A percentile compares a stretch with the other conserved stretches of the same genome.
These are phyloP conservation scores for Akabosia matsudoensis DNA, from an alignment of 1,140 invertebrate species.

Conservation along the genomic window DNA sequence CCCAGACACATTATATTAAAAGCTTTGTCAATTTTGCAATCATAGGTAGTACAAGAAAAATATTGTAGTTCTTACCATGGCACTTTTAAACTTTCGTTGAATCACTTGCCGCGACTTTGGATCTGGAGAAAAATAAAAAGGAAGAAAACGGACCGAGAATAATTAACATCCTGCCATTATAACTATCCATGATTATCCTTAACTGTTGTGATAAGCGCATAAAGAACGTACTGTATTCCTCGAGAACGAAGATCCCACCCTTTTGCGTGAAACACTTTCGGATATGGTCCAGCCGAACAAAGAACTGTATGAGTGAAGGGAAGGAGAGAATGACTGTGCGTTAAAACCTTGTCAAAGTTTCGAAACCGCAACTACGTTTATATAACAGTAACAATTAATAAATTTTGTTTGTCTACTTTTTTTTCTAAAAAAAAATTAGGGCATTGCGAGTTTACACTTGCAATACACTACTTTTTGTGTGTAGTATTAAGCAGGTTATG, in stretches of 20 bases:
- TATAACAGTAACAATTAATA: too few relatives aligned
- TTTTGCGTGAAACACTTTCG: slow-evolving; percentile 99
- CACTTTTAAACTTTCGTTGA: slow-evolving; percentile 94
- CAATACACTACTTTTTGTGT: too few relatives aligned
- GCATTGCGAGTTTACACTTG: too few relatives aligned
- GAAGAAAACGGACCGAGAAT: not conserved
- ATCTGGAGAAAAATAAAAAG: slow-evolving; percentile 64
- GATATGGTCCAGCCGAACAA: slow-evolving; percentile 97
- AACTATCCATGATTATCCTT: not conserved
- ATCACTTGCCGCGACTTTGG: slow-evolving; percentile 94
- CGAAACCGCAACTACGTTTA: too few relatives aligned
- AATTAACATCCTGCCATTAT: too few relatives aligned
- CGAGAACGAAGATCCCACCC: slow-evolving; percentile 97
- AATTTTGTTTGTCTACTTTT: too few relatives aligned
- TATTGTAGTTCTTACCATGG: slow-evolving; percentile 83
- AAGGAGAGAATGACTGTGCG: not conserved
- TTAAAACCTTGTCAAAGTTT: too few relatives aligned
- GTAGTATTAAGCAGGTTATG: too few relatives aligned
- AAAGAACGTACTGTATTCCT: slow-evolving; percentile 91
- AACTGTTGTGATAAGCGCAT: not conserved
- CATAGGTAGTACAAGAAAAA: too few relatives aligned
- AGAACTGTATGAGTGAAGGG: slow-evolving; percentile 79
- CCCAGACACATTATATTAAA: too few relatives aligned
- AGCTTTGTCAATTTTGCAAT: too few relatives aligned
- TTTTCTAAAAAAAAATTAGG: too few relatives aligned